These are phyloP conservation scores for Trogon surrucura DNA, from an alignment of 2,113 vertebrate genomes.

Conservation along the genomic window DNA sequence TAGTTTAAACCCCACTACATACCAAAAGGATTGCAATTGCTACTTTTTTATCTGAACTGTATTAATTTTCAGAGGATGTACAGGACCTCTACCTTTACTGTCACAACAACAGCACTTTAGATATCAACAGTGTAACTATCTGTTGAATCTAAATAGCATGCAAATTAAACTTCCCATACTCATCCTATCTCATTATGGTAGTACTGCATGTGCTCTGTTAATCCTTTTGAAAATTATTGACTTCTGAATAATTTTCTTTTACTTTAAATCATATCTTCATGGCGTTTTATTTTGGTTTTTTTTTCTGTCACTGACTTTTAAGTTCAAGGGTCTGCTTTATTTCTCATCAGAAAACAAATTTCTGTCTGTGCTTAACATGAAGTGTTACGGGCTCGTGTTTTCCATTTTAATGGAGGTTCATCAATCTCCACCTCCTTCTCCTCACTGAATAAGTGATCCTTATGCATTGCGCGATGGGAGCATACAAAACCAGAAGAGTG, in stretches of 20 bases:
- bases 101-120: conserved; percentile 21
- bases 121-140: conserved; percentile 44
- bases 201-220: conserved; percentile 24
- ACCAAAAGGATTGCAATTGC: background rate
- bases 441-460: conserved; percentile 9
- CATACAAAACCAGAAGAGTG: background rate
- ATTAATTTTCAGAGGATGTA: conserved; percentile 26
- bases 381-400: background rate
- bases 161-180: conserved; percentile 16
- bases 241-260: conserved; percentile 37
- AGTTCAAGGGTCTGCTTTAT: conserved; percentile 63
- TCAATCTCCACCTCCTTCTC: background rate
- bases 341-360: conserved; percentile 55
- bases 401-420: conserved; percentile 44
- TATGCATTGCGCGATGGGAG: background rate
- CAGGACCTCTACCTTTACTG: conserved; percentile 37
- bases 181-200: conserved; percentile 9
- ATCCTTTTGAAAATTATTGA: conserved; percentile 54
- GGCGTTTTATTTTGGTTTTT: background rate
- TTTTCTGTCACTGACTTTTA: conserved; percentile 41
- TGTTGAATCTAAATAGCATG: conserved; percentile 43
- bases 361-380: background rate
- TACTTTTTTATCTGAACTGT: background rate
- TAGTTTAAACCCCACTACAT: conserved; percentile 7
- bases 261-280: background rate